Conservation (phyloP, 1,140 invertebrate genomes). For the Drosophila triauraria region DNA sequence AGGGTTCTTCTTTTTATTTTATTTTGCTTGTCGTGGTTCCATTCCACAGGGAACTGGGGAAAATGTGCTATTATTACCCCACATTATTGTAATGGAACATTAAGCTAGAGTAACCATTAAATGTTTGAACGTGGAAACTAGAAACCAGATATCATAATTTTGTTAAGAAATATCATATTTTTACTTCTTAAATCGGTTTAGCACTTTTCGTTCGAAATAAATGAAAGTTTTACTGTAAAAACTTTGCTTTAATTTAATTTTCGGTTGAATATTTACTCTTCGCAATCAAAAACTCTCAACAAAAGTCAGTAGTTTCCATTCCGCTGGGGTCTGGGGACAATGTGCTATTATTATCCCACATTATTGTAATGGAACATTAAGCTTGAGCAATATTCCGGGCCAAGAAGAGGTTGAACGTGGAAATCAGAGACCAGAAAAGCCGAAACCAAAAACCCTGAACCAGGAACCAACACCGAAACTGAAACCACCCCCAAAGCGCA, state of each 20-base stretch:
- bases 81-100: no score
- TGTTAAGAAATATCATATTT: not conserved
- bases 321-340: not conserved
- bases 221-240: not conserved
- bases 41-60: no score
- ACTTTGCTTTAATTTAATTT: not conserved
- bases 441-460: constrained; percentile 17
- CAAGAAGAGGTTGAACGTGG: constrained; percentile 46
- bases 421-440: constrained; percentile 34
- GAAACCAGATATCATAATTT: not conserved
- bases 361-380: constrained; percentile 17
- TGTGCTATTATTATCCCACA: constrained; percentile 5
- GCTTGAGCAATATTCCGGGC: not conserved
- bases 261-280: not conserved
- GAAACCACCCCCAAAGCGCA: constrained; percentile 68
- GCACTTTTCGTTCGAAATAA: not conserved
- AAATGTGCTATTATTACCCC: no score
- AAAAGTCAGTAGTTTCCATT: not conserved
- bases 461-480: constrained; percentile 42
- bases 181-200: not conserved
- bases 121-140: no score
- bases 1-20: no score
- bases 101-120: no score
- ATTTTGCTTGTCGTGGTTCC: no score
- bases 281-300: not conserved